phyloP scores from a whole-genome alignment of 2,113 vertebrate genomes.

The Acrocephalus kingi region DNA sequence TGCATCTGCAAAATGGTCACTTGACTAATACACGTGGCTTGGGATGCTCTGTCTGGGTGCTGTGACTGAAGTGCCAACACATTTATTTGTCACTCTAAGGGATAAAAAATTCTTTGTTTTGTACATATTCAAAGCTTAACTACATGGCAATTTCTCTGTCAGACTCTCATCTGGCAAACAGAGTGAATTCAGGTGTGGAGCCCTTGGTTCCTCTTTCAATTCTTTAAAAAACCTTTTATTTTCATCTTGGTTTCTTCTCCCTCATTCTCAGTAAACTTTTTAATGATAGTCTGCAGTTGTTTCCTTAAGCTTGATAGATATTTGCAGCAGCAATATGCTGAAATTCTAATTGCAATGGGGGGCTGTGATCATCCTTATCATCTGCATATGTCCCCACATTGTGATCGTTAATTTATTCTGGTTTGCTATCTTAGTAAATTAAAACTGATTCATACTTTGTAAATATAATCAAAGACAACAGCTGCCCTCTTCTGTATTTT shows the following conservation, averaged over 20 bases:
- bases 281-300: neutral
- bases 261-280: neutral
- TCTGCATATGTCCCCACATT: slow-evolving; percentile 19
- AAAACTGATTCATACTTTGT: slow-evolving; percentile 21
- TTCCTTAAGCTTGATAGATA: slow-evolving; percentile 8
- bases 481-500: slow-evolving; percentile 23
- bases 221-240: neutral
- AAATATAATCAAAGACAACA: slow-evolving; percentile 48
- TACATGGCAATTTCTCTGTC: neutral
- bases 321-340: slow-evolving; percentile 8
- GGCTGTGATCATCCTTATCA: slow-evolving; percentile 31
- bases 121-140: neutral
- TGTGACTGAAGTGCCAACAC: neutral
- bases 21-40: neutral
- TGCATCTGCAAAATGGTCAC: neutral
- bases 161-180: neutral
- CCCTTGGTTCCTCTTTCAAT: neutral
- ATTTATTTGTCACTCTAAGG: neutral
- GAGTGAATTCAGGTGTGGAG: neutral
- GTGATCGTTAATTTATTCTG: slow-evolving; percentile 32
- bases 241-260: neutral
- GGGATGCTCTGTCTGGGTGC: neutral
- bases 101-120: neutral
- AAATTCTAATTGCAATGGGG: slow-evolving; percentile 31
- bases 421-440: slow-evolving; percentile 1